Percentiles rank a stretch among this genome's conserved stretches.
These are phyloP conservation scores for Pedionomus torquatus DNA, from an alignment of 2,113 vertebrate genomes.

Conservation along the genomic window DNA sequence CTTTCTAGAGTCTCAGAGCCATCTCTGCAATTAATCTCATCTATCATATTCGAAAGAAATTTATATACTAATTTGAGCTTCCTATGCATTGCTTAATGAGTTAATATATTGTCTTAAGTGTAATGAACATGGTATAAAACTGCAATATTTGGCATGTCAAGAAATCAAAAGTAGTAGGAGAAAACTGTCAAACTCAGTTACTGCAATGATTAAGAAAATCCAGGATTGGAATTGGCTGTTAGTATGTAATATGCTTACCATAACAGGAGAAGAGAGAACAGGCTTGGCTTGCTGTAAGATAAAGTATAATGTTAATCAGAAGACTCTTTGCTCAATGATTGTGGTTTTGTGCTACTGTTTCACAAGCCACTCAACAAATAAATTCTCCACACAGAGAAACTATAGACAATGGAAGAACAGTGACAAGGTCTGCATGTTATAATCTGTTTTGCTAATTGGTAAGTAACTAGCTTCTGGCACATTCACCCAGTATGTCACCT, in stretches of 20 bases:
- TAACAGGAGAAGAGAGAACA: not conserved
- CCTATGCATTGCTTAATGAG: not conserved
- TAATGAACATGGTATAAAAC: not conserved
- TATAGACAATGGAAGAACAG: not conserved
- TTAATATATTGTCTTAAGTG: not conserved
- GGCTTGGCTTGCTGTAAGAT: not conserved
- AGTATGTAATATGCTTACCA: not conserved
- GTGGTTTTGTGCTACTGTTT: not conserved
- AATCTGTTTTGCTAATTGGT: not conserved
- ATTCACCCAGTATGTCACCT: not conserved
- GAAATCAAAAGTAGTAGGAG: not conserved
- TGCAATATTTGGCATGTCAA: not conserved
- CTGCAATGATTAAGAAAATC: not conserved
- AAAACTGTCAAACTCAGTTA: not conserved
- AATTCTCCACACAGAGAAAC: not conserved
- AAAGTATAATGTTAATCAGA: not conserved
- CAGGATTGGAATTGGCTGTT: not conserved
- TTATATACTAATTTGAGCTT: not conserved
- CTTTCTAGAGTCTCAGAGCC: not conserved
- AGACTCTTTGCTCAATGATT: not conserved
- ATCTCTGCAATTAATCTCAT: not conserved
- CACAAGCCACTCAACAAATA: not conserved
- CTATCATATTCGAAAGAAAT: not conserved
- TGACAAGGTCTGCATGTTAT: accelerated
- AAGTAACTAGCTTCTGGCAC: not conserved